Conservation (phyloP, 2,113 vertebrate species). For the Atrichornis clamosus region DNA sequence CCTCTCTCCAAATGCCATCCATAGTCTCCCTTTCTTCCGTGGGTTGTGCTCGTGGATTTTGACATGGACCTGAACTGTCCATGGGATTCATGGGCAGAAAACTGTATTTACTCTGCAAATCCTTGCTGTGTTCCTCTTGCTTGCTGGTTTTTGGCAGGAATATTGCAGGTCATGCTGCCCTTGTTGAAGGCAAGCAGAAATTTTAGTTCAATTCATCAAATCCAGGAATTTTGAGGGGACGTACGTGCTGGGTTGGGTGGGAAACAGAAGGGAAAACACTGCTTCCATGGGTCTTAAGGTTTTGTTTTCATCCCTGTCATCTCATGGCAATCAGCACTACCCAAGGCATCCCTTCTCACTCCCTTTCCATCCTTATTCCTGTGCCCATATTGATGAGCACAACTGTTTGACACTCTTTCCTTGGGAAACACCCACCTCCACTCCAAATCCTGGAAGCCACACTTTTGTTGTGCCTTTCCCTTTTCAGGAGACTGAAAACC, state of each 20-base stretch:
- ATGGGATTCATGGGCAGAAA: background rate
- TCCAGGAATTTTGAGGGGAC: background rate
- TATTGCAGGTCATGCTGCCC: background rate
- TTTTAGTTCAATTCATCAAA: background rate
- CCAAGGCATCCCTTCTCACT: background rate
- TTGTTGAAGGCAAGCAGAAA: background rate
- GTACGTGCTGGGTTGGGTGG: too few relatives aligned
- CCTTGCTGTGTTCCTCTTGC: background rate
- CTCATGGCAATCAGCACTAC: background rate
- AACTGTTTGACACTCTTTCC: background rate
- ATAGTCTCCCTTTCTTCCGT: rapidly evolving
- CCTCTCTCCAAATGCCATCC: background rate
- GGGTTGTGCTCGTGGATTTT: background rate
- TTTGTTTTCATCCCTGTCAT: background rate
- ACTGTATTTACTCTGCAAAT: background rate
- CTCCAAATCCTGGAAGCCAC: background rate
- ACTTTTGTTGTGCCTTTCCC: background rate
- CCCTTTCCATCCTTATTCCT: background rate
- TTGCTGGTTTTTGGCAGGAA: background rate
- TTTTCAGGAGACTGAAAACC: background rate
- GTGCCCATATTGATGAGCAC: background rate
- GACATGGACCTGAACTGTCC: too few relatives aligned
- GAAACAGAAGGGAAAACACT: background rate
- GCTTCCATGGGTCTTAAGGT: background rate
- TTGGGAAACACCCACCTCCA: background rate